phyloP scores from a whole-genome alignment of 2,888 invertebrate species.

The Agrotis ipsilon region DNA sequence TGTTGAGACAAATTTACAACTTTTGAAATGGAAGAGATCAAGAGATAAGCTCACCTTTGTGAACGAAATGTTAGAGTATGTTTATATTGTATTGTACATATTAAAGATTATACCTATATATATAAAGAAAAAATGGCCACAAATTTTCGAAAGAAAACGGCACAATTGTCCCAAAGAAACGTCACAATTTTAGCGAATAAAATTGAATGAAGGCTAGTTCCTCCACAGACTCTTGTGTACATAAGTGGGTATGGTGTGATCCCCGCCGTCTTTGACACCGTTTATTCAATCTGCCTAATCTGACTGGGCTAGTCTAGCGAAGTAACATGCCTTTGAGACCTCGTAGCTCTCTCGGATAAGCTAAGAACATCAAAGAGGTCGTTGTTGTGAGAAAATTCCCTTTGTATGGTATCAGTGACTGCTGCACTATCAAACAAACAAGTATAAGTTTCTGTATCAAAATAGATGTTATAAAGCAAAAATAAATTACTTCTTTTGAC shows the following conservation, averaged over 20 bases:
- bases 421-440: not conserved
- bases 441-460: not conserved
- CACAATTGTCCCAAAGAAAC: constrained; percentile 4
- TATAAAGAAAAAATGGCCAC: no score
- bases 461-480: not conserved
- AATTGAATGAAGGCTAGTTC: constrained; percentile 46
- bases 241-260: constrained; percentile 18
- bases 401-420: not conserved
- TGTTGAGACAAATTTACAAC: not conserved
- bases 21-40: not conserved
- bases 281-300: constrained; percentile 61
- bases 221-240: constrained; percentile 10
- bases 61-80: no score
- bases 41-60: no score
- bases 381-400: constrained; percentile 3
- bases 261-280: constrained; percentile 40
- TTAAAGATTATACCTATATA: no score
- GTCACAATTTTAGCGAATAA: constrained; percentile 1
- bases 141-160: constrained; percentile 10
- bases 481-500: no score
- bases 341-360: constrained; percentile 21
- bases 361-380: constrained; percentile 39
- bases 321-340: constrained; percentile 48
- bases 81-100: no score
- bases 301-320: constrained; percentile 29